Evolutionary conservation across 1,140 invertebrate genomes (phyloP), one percentile per base, ranked within the genome.

Genomic region (Sycobia sp.): DNA sequence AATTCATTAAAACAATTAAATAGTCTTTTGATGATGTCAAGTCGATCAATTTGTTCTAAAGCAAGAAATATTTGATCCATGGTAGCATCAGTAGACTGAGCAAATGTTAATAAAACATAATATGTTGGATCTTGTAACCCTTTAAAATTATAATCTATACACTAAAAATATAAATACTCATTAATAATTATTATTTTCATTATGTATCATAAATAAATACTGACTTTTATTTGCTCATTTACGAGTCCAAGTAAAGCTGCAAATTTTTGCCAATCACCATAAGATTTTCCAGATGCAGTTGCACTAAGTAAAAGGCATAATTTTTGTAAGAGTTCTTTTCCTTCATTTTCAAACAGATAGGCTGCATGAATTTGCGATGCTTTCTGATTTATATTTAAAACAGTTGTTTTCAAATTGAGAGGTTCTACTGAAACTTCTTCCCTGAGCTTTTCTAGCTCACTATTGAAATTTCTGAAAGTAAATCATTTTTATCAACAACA

Each of bases 101-200:
- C 67, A 60, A 72, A 78, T 27, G 75, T 47, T 20, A 78, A 50
- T 41, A 78, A 58, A 9, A 76, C 75, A 60, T 76, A 76, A 53
- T 76, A 76, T 13, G 74, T 76, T 46, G 76, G 74, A 71, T 76
- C 76, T 60, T 76, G 67, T 1, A 73, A 50, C 8, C 73, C 74
- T 65, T 74, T 78, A 53, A 76, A 76, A 46, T 76, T 65, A 59
- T 76, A 74, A 53, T 76, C 74, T 67, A 78, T 78, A 22, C 71
- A 76, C 71, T 76, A 14, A 25, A 27, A 36, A 11, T 11, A 39
- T 11, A 4, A 9, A n/a, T 9, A 39, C 4, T 9, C 14, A 9
- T 10, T 39, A 3, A 39, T 11, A 39, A 4, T 39, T 39, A n/a
- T 39, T 34, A n/a, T 39, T 39, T 39, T 39, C 8, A 34, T 39